Percentiles rank a stretch among this genome's conserved stretches.
Conservation (phyloP, 2,888 invertebrate species). For the Lithophane ornitopus region DNA sequence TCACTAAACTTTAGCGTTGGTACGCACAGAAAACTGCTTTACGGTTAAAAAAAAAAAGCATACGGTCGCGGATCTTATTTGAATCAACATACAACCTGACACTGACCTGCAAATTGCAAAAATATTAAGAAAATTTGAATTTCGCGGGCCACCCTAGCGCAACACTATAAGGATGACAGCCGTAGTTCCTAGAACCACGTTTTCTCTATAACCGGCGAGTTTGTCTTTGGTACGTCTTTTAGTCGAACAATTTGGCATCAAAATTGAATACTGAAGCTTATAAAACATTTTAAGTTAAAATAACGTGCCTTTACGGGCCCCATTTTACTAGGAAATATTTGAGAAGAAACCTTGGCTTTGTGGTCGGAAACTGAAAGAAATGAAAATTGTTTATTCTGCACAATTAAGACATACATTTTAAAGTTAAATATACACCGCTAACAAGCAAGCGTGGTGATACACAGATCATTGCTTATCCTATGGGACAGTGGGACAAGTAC, state of each 20-base stretch:
- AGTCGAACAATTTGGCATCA: not conserved
- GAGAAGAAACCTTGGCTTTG: not conserved
- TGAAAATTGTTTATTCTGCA: not conserved
- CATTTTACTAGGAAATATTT: not conserved
- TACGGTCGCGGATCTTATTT: too few species aligned
- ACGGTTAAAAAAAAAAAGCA: not conserved
- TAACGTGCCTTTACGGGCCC: not conserved
- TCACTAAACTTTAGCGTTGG: too few species aligned
- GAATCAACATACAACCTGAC: too few species aligned
- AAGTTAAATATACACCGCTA: not conserved
- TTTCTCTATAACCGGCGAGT: not conserved
- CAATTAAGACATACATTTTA: not conserved
- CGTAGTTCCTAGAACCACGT: not conserved
- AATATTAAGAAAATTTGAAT: too few species aligned
- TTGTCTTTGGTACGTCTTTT: not conserved
- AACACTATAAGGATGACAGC: not conserved
- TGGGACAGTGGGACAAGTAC: not conserved
- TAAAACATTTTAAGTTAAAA: not conserved
- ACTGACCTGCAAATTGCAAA: too few species aligned
- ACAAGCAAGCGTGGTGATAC: not conserved
- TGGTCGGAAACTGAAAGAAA: not conserved
- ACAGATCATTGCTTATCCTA: not conserved
- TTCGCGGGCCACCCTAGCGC: too few species aligned
- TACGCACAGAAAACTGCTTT: not conserved
- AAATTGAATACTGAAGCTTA: not conserved